Evolutionary conservation across 2,113 vertebrate species (phyloP).

Genomic region (Boleophthalmus pectinirostris): DNA sequence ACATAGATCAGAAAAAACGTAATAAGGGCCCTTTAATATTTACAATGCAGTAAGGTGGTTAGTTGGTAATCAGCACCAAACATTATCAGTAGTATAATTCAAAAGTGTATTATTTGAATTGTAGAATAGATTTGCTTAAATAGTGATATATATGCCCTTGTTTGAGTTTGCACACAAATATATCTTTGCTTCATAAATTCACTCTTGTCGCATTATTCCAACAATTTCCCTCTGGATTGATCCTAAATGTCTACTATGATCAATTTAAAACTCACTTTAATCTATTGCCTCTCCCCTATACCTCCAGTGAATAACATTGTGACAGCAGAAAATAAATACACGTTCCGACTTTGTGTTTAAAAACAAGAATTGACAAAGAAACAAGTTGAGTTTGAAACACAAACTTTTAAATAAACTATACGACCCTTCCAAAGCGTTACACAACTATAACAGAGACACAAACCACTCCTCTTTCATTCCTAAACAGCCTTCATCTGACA

Average conservation of each 20-base stretch:
- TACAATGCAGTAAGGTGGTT: too few species aligned
- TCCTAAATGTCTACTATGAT: background rate
- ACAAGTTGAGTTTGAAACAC: background rate
- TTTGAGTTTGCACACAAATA: too few species aligned
- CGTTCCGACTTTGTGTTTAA: background rate
- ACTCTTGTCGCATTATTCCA: too few species aligned
- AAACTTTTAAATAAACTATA: background rate
- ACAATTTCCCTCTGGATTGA: background rate
- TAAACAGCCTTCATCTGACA: conserved; percentile 64
- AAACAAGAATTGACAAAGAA: background rate
- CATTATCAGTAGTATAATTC: too few species aligned
- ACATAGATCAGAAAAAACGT: too few species aligned
- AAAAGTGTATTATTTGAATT: too few species aligned
- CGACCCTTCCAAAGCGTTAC: background rate
- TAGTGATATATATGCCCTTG: too few species aligned
- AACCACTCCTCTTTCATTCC: conserved; percentile 14
- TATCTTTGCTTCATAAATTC: too few species aligned
- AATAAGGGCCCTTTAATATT: too few species aligned
- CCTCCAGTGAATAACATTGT: background rate
- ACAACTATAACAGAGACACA: background rate
- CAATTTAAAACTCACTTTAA: background rate
- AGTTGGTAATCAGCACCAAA: too few species aligned
- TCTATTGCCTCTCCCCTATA: background rate
- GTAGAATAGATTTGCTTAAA: too few species aligned
- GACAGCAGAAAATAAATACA: background rate